Evolutionary conservation across 2,888 invertebrate genomes (phyloP), one percentile per base, ranked within the genome.

Genomic region (Drosophila cyrtoloma): DNA sequence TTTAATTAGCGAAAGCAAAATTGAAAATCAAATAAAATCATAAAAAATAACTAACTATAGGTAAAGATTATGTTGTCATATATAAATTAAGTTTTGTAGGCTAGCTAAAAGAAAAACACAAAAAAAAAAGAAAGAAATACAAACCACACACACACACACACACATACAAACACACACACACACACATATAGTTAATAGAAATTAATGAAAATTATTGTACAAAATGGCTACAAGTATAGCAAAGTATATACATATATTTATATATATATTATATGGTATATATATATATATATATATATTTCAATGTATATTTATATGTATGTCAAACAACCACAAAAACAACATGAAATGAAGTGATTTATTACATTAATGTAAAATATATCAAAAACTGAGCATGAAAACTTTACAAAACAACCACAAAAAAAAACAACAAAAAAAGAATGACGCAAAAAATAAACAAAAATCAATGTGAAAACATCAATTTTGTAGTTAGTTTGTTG

Each of bases 291-390:
- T 61, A 61, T 65, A 55, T 72, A 75, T 68, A 64, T 73, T 58
- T 69, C 44, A 56, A 71, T 70, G 75, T 77, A 79, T 73, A 69
- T 67, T 7, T 39, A 14, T 57, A 19, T 35, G 63, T 71, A 78
- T 74, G 59, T 78, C 66, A 82, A 84, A 71, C 65, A 79, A 55
- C 75, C 50, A 71, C 47, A 77, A 70, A 66, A 71, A 71, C 53
- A 77, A 74, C 66, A 74, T 71, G 76, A 77, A 82, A 80, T 82
- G 78, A 90, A 87, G 86, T 88, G 87, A 89, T 88, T 86, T 84
- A 87, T 89, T 89, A 87, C 86, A 84, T 81, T 84, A 82, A 86
- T 89, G 79, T 86, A 89, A 86, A 89, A 82, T 79, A 75, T 82
- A 75, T 75, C 61, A 78, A 77, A 78, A 81, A 83, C 65, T 65